Evolutionary conservation across 2,888 invertebrate genomes (phyloP).

Genomic region (Ashinkailepas kermadecensis): DNA sequence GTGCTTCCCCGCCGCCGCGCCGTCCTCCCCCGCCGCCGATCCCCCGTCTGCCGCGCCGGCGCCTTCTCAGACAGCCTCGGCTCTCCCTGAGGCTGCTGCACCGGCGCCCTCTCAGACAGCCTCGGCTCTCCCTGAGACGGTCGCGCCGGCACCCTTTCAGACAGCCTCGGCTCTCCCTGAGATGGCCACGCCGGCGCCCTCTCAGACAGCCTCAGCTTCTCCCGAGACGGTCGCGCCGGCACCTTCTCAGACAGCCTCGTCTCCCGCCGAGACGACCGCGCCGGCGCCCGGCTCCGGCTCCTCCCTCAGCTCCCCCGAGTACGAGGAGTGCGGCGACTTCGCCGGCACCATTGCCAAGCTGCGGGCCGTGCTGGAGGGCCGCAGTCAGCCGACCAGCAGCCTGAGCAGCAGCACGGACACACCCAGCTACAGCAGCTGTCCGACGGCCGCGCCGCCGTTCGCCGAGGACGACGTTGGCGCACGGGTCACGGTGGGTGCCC

Average conservation of each 20-base stretch:
- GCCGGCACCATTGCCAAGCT: slow-evolving; percentile 8
- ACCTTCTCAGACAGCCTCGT: not conserved
- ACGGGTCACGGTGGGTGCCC: not conserved
- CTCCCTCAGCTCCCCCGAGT: not conserved
- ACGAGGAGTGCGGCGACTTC: slow-evolving; percentile 11
- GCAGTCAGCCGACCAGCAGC: not conserved
- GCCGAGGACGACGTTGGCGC: not conserved
- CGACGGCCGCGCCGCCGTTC: slow-evolving; percentile 1
- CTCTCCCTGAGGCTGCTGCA: not conserved
- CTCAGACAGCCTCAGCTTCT: not conserved
- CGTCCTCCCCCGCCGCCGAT: not conserved
- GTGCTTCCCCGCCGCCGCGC: not conserved
- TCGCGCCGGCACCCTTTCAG: not conserved
- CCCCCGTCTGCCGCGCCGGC: not conserved
- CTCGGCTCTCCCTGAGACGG: not conserved
- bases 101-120: not conserved
- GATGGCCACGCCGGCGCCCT: not conserved
- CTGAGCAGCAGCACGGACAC: slow-evolving; percentile 15
- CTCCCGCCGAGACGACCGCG: not conserved
- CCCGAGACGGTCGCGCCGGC: not conserved
- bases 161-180: not conserved
- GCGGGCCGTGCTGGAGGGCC: slow-evolving; percentile 9
- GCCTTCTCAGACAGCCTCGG: not conserved
- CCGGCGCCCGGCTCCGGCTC: not conserved
- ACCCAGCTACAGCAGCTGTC: slow-evolving; percentile 2